Evolutionary conservation across 2,888 invertebrate genomes (phyloP).

Genomic region (Morpho achilles): DNA sequence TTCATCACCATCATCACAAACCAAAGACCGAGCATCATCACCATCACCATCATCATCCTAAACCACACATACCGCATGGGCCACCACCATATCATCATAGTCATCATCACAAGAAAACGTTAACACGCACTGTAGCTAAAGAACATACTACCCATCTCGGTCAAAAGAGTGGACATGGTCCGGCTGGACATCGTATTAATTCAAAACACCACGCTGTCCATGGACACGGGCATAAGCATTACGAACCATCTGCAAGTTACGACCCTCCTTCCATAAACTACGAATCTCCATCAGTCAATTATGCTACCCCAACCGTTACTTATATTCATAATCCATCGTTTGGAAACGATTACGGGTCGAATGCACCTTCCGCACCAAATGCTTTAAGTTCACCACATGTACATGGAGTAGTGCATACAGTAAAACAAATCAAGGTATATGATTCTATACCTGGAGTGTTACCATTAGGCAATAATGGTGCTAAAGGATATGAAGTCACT

Average conservation of each 20-base stretch:
- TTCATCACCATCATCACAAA: slow-evolving; percentile 75
- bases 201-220: slow-evolving; percentile 42
- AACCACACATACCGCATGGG: slow-evolving; percentile 51
- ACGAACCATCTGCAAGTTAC: slow-evolving; percentile 33
- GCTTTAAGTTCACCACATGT: slow-evolving; percentile 41
- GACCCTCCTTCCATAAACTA: slow-evolving; percentile 42
- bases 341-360: slow-evolving; percentile 49
- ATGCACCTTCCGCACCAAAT: slow-evolving; percentile 45
- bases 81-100: slow-evolving; percentile 44
- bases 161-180: slow-evolving; percentile 29
- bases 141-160: slow-evolving; percentile 38
- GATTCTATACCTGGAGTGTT: slow-evolving; percentile 57
- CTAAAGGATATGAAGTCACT: slow-evolving; percentile 63
- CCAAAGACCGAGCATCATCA: slow-evolving; percentile 71
- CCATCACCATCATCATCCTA: slow-evolving; percentile 69
- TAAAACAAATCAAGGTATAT: slow-evolving; percentile 66
- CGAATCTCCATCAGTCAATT: slow-evolving; percentile 36
- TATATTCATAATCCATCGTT: slow-evolving; percentile 39
- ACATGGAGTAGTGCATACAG: slow-evolving; percentile 54
- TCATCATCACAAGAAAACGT: slow-evolving; percentile 60
- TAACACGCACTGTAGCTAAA: slow-evolving; percentile 48
- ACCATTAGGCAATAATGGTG: slow-evolving; percentile 31
- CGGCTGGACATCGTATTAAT: slow-evolving; percentile 39
- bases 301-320: slow-evolving; percentile 29
- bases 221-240: slow-evolving; percentile 45